A percentile compares a stretch with the other conserved stretches of the same genome.
Conservation (phyloP, 2,888 invertebrate species). For the Drosophila percnosoma region DNA sequence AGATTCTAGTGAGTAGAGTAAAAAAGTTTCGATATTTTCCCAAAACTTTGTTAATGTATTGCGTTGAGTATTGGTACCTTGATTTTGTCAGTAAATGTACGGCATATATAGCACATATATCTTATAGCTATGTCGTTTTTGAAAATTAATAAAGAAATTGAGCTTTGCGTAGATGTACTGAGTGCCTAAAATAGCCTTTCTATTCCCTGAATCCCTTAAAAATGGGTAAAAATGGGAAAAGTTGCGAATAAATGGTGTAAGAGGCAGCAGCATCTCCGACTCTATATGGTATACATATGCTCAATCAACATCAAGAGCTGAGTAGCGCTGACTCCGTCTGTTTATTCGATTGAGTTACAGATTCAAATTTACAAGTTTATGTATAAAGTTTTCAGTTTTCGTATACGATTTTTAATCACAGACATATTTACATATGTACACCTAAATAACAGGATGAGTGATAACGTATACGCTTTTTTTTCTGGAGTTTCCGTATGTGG, state of each 20-base stretch:
- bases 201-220: neutral
- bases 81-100: fast-evolving
- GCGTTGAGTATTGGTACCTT: neutral
- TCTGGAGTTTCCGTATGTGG: fast-evolving
- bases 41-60: neutral
- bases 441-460: neutral
- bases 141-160: fast-evolving
- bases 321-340: fast-evolving
- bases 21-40: neutral
- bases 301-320: neutral
- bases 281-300: neutral
- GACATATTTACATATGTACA: neutral
- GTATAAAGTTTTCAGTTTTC: no score
- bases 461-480: no score
- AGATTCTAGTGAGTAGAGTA: neutral
- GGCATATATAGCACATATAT: neutral
- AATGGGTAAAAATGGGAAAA: neutral
- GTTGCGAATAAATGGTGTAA: neutral
- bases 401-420: neutral
- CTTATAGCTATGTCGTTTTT: fast-evolving
- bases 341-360: neutral
- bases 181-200: neutral
- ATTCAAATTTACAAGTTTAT: no score
- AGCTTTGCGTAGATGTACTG: neutral
- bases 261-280: neutral